phyloP scores from a whole-genome alignment of 2,888 invertebrate genomes.

The Drosophila hamatofila region DNA sequence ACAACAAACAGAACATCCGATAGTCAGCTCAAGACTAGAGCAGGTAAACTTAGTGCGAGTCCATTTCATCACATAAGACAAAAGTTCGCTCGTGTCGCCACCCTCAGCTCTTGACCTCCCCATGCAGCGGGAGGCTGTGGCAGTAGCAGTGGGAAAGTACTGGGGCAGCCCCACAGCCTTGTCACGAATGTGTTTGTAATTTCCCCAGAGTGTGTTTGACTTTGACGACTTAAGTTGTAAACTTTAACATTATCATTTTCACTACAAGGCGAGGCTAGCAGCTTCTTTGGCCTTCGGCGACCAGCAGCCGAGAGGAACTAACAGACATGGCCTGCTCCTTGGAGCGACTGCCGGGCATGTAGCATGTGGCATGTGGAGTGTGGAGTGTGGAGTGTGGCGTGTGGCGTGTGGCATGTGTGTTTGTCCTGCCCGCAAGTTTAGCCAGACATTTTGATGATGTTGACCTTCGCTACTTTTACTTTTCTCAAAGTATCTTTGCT shows the following conservation, averaged over 20 bases:
- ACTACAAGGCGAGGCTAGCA: constrained; percentile 49
- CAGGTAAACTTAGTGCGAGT: constrained; percentile 60
- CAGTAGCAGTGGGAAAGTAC: not conserved
- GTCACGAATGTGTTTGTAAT: constrained; percentile 84
- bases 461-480: constrained; percentile 81
- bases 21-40: constrained; percentile 64
- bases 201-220: constrained; percentile 85
- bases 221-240: constrained; percentile 85
- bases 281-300: constrained; percentile 48
- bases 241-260: constrained; percentile 85
- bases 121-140: not conserved
- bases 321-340: constrained; percentile 20
- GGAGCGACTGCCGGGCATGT: not conserved
- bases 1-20: constrained; percentile 36
- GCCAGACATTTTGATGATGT: constrained; percentile 80
- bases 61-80: constrained; percentile 71
- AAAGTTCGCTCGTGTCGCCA: constrained; percentile 51
- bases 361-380: constrained; percentile 27
- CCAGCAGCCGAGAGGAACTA: constrained; percentile 27
- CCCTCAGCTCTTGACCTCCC: constrained; percentile 68
- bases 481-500: constrained; percentile 56
- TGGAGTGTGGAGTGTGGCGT: constrained; percentile 21
- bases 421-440: constrained; percentile 48
- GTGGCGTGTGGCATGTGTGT: constrained; percentile 40
- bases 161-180: constrained; percentile 56